Evolutionary conservation across 1,140 invertebrate species (phyloP), one percentile per base, ranked within the genome.

Genomic region (Physella acuta): DNA sequence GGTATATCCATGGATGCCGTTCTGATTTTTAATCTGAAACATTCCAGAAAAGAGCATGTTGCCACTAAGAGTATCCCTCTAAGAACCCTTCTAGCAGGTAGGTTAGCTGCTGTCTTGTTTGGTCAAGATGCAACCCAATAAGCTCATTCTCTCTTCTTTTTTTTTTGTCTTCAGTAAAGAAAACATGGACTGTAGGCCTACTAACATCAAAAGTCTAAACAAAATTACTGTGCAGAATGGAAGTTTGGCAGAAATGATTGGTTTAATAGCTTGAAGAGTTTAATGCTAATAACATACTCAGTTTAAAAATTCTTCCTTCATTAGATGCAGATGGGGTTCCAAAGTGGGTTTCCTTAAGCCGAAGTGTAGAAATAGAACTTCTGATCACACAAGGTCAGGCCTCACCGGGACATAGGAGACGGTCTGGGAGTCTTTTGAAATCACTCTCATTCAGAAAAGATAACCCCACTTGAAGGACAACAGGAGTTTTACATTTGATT

Each of bases 11-110:
- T 71, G 11, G 75, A 78, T 44, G 66, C 74, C 28, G 28, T 68
- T 14, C 52, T 79, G 16, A 71, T 73, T 31, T 78, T 79, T 72
- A 76, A 78, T 49, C 72, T 79, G 49, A 79, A 79, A 60, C 63
- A 67, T 52, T 76, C 72, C 34, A 75, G 67, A 61, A 76, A 76
- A 39, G 73, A 76, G 31, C 75, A 78, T 66, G 14, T 79, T 14
- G 64, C 78, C 11, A 73, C 73, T 39, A 74, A 76, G 67, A 69
- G 70, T 24, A 75, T 72, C 30, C 66, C 71, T 17, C 44, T 78
- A n/a, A 63, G 68, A 8, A 24, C 75, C 11, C 70, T 79, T 1
- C 64, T 79, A 16, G 70, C 56, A 68, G 76, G 78, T 79, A 55
- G 11, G 63, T 33, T 11, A 11, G 26, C 26, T 33, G 20, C 5